Conservation (phyloP, 1,140 invertebrate genomes). For the Metopolophium dirhodum region DNA sequence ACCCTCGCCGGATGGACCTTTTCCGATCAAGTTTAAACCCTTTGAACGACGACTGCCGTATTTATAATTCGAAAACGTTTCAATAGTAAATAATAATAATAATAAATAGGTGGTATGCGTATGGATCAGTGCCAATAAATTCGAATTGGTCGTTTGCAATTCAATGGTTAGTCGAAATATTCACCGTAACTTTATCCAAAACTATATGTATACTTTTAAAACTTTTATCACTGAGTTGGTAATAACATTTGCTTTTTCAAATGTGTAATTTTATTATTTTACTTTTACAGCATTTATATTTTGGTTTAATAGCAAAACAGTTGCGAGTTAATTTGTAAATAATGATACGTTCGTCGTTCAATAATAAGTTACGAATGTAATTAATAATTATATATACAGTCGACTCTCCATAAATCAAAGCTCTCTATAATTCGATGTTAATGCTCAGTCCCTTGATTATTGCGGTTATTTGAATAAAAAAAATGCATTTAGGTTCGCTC, state of each 20-base stretch:
- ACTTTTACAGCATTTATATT: not conserved
- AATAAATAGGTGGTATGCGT: not conserved
- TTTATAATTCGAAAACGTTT: not conserved
- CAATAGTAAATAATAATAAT: not conserved
- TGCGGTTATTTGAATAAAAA: too few species aligned
- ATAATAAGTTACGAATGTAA: not conserved
- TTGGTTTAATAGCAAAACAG: not conserved
- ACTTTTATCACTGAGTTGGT: not conserved
- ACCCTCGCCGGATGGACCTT: not conserved
- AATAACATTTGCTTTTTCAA: not conserved
- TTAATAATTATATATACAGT: not conserved
- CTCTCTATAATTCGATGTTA: not conserved
- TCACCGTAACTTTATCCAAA: not conserved
- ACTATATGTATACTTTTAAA: not conserved
- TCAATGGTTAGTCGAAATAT: not conserved
- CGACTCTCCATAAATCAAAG: not conserved
- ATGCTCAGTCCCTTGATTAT: too few species aligned
- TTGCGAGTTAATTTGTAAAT: not conserved
- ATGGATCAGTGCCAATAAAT: not conserved
- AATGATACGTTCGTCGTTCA: not conserved
- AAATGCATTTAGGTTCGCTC: too few species aligned
- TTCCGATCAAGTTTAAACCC: slow-evolving; percentile 1
- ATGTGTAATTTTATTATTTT: not conserved
- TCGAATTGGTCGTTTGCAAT: not conserved
- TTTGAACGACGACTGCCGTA: not conserved